Conservation (phyloP, 2,797 vertebrate species). For the Coracias cyanogaster region DNA sequence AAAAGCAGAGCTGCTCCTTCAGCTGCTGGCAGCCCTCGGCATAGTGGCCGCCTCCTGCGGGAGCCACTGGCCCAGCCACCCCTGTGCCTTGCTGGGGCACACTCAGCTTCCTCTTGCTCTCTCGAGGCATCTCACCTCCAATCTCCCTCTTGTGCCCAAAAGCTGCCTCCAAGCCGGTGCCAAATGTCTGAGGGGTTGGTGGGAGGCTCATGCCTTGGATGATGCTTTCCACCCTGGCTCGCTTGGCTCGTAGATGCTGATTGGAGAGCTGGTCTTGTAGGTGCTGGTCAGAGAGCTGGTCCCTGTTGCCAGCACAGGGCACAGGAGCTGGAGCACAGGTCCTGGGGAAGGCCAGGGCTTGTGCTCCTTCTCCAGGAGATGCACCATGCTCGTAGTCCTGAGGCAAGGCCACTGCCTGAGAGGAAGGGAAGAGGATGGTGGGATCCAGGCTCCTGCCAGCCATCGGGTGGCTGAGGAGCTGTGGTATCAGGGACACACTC, state of each 20-base stretch:
- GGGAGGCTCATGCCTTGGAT: constrained; percentile 89
- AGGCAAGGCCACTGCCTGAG: constrained; percentile 66
- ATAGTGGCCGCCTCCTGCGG: constrained; percentile 53
- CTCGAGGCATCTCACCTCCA: constrained; percentile 57
- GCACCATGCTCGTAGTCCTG: constrained; percentile 77
- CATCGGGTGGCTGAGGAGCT: constrained; percentile 82
- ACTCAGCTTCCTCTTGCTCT: constrained; percentile 89
- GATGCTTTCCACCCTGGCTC: constrained; percentile 94
- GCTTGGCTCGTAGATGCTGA: constrained; percentile 88
- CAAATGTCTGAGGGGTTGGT: constrained; percentile 69
- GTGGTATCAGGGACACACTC: constrained; percentile 82
- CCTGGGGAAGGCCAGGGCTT: constrained; percentile 72
- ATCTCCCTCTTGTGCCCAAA: constrained; percentile 14
- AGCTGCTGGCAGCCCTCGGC: constrained; percentile 84
- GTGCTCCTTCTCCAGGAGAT: constrained; percentile 75
- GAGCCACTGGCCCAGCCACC: not conserved
- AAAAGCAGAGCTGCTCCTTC: constrained; percentile 89
- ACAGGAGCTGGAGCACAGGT: constrained; percentile 36
- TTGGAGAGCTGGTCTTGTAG: constrained; percentile 79
- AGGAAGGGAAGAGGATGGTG: constrained; percentile 76
- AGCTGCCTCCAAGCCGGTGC: not conserved
- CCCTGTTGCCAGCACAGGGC: constrained; percentile 68
- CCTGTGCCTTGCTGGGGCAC: constrained; percentile 74
- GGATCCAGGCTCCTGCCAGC: constrained; percentile 78
- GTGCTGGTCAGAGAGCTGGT: constrained; percentile 82